A percentile compares a stretch with the other conserved stretches of the same genome.
phyloP scores from a whole-genome alignment of 2,888 invertebrate species.

The Laspeyria flexula region DNA sequence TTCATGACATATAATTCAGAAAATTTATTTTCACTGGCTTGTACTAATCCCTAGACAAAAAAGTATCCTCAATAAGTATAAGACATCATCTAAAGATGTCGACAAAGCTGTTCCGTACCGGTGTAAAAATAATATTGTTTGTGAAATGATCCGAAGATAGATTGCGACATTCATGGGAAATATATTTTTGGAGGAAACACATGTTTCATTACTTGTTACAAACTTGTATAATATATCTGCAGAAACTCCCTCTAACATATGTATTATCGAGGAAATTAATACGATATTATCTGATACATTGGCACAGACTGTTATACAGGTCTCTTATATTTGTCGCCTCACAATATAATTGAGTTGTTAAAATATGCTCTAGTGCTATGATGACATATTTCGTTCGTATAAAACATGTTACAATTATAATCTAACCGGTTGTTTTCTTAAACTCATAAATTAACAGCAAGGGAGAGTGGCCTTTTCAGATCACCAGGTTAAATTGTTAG shows the following conservation, averaged over 20 bases:
- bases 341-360: too few relatives aligned
- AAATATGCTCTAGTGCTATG: too few relatives aligned
- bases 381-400: too few relatives aligned
- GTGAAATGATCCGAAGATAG: not conserved
- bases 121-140: not conserved
- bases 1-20: too few relatives aligned
- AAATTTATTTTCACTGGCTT: too few relatives aligned
- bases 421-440: not conserved
- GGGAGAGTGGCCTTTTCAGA: slow-evolving; percentile 2
- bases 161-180: not conserved
- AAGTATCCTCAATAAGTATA: too few relatives aligned
- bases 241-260: not conserved
- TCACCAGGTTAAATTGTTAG: slow-evolving; percentile 30
- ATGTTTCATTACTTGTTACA: not conserved
- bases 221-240: not conserved
- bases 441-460: not conserved
- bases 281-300: not conserved
- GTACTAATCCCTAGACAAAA: too few relatives aligned
- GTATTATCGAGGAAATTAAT: not conserved
- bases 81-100: too few relatives aligned
- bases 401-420: not conserved
- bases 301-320: not conserved
- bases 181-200: not conserved
- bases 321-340: too few relatives aligned
- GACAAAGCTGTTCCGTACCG: too few relatives aligned